These are phyloP conservation scores for Xenus cinereus DNA, from an alignment of 2,113 vertebrate genomes.

Conservation along the genomic window DNA sequence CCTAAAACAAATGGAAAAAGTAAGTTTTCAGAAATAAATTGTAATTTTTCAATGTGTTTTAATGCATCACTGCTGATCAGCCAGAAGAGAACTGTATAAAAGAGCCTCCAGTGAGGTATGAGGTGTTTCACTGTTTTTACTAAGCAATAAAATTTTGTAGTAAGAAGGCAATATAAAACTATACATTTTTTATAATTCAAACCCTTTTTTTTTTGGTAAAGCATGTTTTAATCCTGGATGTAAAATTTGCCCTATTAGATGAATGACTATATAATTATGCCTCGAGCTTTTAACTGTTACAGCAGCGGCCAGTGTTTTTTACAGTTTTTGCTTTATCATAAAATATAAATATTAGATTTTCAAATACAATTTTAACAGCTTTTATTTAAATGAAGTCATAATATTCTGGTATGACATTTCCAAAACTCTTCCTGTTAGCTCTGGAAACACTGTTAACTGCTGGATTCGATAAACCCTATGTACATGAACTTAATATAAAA, in stretches of 20 bases:
- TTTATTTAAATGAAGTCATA: conserved; percentile 26
- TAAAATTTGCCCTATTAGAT: background rate
- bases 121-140: conserved; percentile 31
- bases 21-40: background rate
- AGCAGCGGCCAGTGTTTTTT: background rate
- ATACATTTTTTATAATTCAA: background rate
- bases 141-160: background rate
- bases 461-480: background rate
- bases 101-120: background rate
- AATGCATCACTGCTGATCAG: conserved; percentile 9
- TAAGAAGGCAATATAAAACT: background rate
- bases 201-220: background rate
- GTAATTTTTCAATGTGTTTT: background rate
- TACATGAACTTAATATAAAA: background rate
- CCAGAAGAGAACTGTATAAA: conserved; percentile 6
- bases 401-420: background rate
- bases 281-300: conserved; percentile 5
- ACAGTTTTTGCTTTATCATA: background rate
- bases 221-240: background rate
- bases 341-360: conserved; percentile 9
- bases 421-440: background rate
- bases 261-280: background rate
- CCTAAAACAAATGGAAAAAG: background rate
- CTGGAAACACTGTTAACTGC: background rate
- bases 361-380: conserved; percentile 34